A percentile compares a stretch with the other conserved stretches of the same genome.
Evolutionary conservation across 1,140 invertebrate genomes (phyloP).

Genomic region (Scaptomyza hsui): DNA sequence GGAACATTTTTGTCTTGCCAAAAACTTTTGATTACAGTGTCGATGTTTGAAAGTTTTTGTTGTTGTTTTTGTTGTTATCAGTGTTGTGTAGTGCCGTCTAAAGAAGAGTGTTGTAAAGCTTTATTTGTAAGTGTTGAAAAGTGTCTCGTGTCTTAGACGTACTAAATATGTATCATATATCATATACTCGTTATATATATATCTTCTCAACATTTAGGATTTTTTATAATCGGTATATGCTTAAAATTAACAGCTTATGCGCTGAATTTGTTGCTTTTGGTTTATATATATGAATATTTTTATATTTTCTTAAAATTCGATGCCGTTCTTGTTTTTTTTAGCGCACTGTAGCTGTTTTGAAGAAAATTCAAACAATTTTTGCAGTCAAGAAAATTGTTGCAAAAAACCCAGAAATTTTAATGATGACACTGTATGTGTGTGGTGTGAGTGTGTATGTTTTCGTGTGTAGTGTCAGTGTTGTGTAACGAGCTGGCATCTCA

Average conservation of each 20-base stretch:
- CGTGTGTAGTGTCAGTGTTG: constrained; percentile 1
- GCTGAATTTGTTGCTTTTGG: constrained; percentile 34
- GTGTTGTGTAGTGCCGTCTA: constrained; percentile 14
- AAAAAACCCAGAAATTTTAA: constrained; percentile 62
- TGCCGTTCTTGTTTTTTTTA: constrained; percentile 24
- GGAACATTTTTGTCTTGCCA: constrained; percentile 39
- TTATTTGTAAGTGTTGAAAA: constrained; percentile 10
- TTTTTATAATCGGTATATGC: constrained; percentile 41
- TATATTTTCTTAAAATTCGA: constrained; percentile 32
- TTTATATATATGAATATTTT: constrained; percentile 6
- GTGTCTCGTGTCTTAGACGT: constrained; percentile 8
- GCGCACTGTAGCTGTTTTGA: constrained; percentile 32
- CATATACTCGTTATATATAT: constrained; percentile 43
- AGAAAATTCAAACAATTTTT: constrained; percentile 43
- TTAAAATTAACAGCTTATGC: constrained; percentile 51
- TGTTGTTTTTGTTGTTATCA: background rate
- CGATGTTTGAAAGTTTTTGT: background rate
- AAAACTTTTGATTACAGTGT: constrained; percentile 36
- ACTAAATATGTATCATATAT: constrained; percentile 13
- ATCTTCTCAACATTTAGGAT: constrained; percentile 48
- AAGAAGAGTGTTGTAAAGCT: constrained; percentile 25
- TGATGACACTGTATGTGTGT: constrained; percentile 18
- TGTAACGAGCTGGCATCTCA: constrained; percentile 1
- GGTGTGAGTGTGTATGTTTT: background rate
- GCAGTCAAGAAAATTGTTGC: constrained; percentile 45